Conservation (phyloP, 2,888 invertebrate species). For the Amblyjoppa proteus region DNA sequence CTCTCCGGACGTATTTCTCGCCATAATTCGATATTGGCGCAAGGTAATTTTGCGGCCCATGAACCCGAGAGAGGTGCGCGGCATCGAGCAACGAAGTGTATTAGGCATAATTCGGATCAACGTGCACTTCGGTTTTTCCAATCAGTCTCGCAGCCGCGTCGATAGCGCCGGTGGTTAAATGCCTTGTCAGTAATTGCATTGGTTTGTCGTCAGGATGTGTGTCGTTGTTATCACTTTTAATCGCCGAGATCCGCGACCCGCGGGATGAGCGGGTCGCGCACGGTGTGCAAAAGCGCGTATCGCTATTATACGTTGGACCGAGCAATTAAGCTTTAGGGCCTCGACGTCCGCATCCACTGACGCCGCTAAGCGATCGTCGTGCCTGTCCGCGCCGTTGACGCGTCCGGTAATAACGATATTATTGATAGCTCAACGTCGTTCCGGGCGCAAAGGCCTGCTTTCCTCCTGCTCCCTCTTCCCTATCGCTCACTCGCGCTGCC, state of each 20-base stretch:
- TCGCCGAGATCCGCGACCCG: constrained; percentile 34
- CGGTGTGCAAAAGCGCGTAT: neutral
- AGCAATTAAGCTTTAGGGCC: constrained; percentile 63
- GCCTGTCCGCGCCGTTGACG: constrained; percentile 63
- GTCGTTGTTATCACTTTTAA: constrained; percentile 51
- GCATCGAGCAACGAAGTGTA: neutral
- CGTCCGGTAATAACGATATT: constrained; percentile 72
- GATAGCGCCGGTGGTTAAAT: constrained; percentile 3
- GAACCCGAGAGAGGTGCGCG: neutral
- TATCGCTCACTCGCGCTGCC: constrained; percentile 38
- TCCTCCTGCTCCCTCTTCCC: constrained; percentile 20
- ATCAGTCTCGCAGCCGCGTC: constrained; percentile 1
- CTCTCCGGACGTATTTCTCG: neutral
- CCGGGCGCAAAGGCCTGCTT: constrained; percentile 62
- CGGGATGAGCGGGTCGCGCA: constrained; percentile 5
- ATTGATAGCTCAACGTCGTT: constrained; percentile 69
- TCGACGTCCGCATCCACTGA: constrained; percentile 56
- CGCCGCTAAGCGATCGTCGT: constrained; percentile 60
- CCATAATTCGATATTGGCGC: neutral
- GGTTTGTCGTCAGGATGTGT: constrained; percentile 23
- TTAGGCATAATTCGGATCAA: constrained; percentile 6
- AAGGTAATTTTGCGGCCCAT: neutral
- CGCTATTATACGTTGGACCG: constrained; percentile 34
- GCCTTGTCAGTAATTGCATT: constrained; percentile 29
- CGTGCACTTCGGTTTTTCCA: constrained; percentile 12